phyloP scores from a whole-genome alignment of 2,888 invertebrate genomes.

The Perdita meconis region DNA sequence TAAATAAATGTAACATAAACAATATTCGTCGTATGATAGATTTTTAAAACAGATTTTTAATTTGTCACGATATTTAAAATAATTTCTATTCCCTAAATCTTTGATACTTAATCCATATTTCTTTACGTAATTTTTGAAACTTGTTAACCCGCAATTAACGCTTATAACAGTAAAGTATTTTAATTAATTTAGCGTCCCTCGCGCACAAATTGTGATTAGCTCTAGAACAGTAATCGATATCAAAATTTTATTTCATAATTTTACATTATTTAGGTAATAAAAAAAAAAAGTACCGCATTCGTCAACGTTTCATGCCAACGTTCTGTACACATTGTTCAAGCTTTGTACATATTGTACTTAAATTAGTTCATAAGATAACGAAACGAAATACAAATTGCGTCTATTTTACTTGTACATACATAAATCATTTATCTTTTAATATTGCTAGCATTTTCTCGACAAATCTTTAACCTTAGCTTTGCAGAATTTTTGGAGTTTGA shows the following conservation, averaged over 20 bases:
- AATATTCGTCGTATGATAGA: slow-evolving; percentile 7
- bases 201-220: not conserved
- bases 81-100: not conserved
- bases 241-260: not conserved
- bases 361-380: slow-evolving; percentile 52
- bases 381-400: slow-evolving; percentile 4
- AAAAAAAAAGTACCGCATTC: not conserved
- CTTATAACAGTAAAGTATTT: not conserved
- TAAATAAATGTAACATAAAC: not conserved
- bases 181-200: not conserved
- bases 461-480: not conserved
- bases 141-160: not conserved
- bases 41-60: too few relatives aligned
- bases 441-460: not conserved
- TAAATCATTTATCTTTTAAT: slow-evolving; percentile 18
- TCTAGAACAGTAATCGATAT: not conserved
- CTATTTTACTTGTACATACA: slow-evolving; percentile 19
- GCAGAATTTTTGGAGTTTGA: not conserved
- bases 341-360: slow-evolving; percentile 74
- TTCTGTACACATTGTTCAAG: slow-evolving; percentile 54
- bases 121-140: not conserved
- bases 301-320: slow-evolving; percentile 29
- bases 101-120: slow-evolving; percentile 14
- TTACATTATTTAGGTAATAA: slow-evolving; percentile 6
- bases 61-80: not conserved